Percentiles rank a stretch among this genome's conserved stretches.
Conservation (phyloP, 2,888 invertebrate species). For the Pheosia gnoma region DNA sequence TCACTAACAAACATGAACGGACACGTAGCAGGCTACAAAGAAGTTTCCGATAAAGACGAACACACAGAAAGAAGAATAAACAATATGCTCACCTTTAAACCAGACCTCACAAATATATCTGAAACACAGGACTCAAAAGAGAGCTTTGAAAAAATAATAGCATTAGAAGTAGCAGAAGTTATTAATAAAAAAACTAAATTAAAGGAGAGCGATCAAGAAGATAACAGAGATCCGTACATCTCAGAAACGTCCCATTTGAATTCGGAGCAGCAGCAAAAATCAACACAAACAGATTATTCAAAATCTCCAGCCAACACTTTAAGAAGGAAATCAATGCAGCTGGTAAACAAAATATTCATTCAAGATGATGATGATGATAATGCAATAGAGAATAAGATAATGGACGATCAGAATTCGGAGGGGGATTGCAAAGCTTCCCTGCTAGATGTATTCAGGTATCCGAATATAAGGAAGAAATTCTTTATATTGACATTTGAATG, state of each 20-base stretch:
- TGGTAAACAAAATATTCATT: constrained; percentile 65
- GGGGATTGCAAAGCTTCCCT: constrained; percentile 83
- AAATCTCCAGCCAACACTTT: constrained; percentile 59
- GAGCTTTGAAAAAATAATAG: constrained; percentile 59
- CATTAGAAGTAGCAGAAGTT: constrained; percentile 65
- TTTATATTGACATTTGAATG: constrained; percentile 86
- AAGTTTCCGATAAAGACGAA: constrained; percentile 49
- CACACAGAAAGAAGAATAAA: constrained; percentile 65
- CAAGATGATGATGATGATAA: constrained; percentile 64
- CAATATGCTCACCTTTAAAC: constrained; percentile 70
- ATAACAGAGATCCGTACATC: constrained; percentile 34
- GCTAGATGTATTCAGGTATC: constrained; percentile 85
- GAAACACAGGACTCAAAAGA: constrained; percentile 54
- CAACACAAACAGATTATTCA: constrained; percentile 59
- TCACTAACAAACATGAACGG: constrained; percentile 61
- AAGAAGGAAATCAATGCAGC: constrained; percentile 67
- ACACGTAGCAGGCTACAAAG: constrained; percentile 42
- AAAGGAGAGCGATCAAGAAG: constrained; percentile 40
- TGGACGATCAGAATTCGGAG: constrained; percentile 76
- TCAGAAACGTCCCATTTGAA: constrained; percentile 51
- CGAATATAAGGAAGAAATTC: constrained; percentile 87
- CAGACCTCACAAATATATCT: constrained; percentile 56
- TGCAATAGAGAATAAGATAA: constrained; percentile 62
- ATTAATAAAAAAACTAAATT: constrained; percentile 57
- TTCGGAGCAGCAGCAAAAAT: constrained; percentile 51